Evolutionary conservation across 2,888 invertebrate species (phyloP).

Genomic region (Megalurothrips usitatus): DNA sequence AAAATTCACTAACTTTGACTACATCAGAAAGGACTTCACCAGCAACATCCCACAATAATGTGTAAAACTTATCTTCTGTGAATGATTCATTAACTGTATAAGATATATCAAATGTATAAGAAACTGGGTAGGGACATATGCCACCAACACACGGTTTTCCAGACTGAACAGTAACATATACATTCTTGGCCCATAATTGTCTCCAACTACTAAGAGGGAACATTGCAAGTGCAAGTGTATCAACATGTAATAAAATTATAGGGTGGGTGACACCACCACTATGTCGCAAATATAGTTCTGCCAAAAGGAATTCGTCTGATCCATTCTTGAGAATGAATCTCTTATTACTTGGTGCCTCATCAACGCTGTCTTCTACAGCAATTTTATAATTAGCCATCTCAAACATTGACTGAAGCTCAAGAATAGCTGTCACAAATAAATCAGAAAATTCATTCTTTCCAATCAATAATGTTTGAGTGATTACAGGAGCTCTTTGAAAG

Average conservation of each 20-base stretch:
- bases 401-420: background rate
- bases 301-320: background rate
- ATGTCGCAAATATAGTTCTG: background rate
- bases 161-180: background rate
- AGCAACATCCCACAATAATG: slow-evolving; percentile 43
- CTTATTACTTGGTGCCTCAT: background rate
- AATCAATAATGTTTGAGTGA: background rate
- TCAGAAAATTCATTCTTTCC: background rate
- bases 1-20: slow-evolving; percentile 42
- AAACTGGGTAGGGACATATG: slow-evolving; percentile 39
- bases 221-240: slow-evolving; percentile 32
- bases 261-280: background rate
- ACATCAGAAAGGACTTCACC: slow-evolving; percentile 44
- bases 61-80: slow-evolving; percentile 40
- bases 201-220: slow-evolving; percentile 34
- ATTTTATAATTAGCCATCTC: background rate
- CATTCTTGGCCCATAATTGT: slow-evolving; percentile 32
- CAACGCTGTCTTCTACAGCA: background rate
- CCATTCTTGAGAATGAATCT: background rate
- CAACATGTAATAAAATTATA: slow-evolving; percentile 28
- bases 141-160: slow-evolving; percentile 28
- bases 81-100: slow-evolving; percentile 41
- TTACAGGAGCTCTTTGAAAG: background rate
- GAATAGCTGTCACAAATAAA: background rate
- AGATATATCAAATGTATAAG: slow-evolving; percentile 45